Evolutionary conservation across 2,113 vertebrate genomes (phyloP).

Genomic region (Corapipo altera): DNA sequence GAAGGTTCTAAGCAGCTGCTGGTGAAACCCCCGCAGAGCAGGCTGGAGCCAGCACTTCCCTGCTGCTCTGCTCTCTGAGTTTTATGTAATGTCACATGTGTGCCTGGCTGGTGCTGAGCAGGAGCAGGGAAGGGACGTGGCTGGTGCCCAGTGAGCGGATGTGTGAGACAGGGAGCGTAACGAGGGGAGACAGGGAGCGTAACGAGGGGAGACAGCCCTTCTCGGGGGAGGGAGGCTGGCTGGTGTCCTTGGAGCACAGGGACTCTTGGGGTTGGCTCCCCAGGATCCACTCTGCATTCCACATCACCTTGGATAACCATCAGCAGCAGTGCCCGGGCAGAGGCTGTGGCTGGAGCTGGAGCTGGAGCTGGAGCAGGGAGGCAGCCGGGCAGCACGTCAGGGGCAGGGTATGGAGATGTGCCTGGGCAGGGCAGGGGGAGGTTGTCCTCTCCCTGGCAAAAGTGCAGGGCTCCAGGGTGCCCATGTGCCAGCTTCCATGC

Average conservation of each 20-base stretch:
- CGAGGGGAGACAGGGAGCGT: background rate
- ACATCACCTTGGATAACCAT: background rate
- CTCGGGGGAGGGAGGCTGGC: background rate
- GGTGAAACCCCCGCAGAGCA: background rate
- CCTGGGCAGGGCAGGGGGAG: background rate
- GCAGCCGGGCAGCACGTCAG: background rate
- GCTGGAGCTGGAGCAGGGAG: fast-evolving
- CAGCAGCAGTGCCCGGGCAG: background rate
- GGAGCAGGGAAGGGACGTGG: background rate
- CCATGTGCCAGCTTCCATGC: fast-evolving
- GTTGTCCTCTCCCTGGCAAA: background rate
- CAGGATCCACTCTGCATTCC: fast-evolving
- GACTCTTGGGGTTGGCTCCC: background rate
- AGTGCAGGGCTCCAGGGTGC: background rate
- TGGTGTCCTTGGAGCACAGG: fast-evolving
- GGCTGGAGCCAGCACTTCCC: background rate
- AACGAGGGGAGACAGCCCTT: background rate
- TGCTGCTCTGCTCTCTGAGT: background rate
- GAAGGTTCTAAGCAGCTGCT: fast-evolving
- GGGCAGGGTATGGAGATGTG: background rate
- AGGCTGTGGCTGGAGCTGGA: background rate
- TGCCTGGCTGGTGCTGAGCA: background rate
- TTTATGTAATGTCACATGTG: background rate
- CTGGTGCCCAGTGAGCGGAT: background rate
- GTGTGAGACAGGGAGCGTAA: background rate